Evolutionary conservation across 2,797 vertebrate genomes (phyloP), one percentile per base, ranked within the genome.

Genomic region (Eulemur mongoz): DNA sequence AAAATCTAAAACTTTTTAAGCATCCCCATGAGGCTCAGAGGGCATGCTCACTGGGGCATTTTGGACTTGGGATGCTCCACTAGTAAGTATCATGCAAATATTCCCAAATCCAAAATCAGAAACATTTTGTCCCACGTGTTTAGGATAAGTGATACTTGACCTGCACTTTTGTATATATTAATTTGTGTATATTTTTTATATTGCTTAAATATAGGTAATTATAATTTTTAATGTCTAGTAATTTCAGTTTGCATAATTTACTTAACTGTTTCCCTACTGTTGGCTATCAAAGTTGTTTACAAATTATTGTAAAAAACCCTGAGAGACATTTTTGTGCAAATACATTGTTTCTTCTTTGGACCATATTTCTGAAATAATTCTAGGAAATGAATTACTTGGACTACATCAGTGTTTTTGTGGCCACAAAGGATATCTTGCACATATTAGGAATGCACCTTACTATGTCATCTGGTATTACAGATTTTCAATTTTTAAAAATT

Each of bases 311-410:
- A 27, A 38, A 93, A 67, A 54, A 10, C 32, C 27, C 14, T 5
- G 7, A n/a, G 73, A 54, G 17, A 30, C 4, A 5, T 43, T 22
- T 76, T 50, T 52, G 4, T 69, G n/a, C 20, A 35, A 14, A 76
- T 20, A 14, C 0, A 0, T 1, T 2, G 43, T 7, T 45, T 48
- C 30, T 45, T 2, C 38, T 52, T 3, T 22, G 83, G n/a, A n/a
- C 20, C 0, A 0, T 43, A 7, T 27, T 59, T 85, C 43, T 5
- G 38, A 43, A 27, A 25, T 4, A 0, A 0, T 61, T 38, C n/a
- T 50, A 35, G 30, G 79, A 54, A 17, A 45, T n/a, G 32, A 59
- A 13, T 45, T 3, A 0, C 25, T n/a, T 25, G 45, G 32, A 25
- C 22, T 14, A 6, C 6, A 1, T 65, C 25, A 4, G 0, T n/a